Evolutionary conservation across 2,888 invertebrate species (phyloP), one percentile per base, ranked within the genome.

Genomic region (Habrosyne pyritoides): DNA sequence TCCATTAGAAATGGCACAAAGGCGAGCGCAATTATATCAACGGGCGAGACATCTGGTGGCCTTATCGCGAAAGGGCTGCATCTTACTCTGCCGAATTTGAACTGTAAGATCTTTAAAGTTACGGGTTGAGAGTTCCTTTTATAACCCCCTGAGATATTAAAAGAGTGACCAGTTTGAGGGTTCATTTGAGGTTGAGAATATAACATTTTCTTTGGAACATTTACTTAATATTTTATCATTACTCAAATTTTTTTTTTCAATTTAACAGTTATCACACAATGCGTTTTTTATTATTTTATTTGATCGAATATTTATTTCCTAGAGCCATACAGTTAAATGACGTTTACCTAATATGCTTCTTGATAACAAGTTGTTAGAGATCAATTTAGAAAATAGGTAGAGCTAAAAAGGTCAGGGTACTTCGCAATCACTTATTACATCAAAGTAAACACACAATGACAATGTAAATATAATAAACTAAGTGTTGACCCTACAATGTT

Each of bases 1-100:
- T 89, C 87, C 90, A 90, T 90, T 89, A 90, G 81, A 70, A 80
- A 77, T 73, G 83, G 81, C 78, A 91, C 91, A 90, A 91, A 91
- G 89, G 84, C 82, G 67, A 71, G 74, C 81, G 86, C 86, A 86
- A 91, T 91, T 90, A 89, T 84, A 89, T 84, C 84, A 77, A 70
- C 71, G 72, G 67, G 71, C 71, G 84, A 79, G 87, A 85, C 91
- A 91, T 91, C 91, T 91, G 91, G 81, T 72, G 78, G 79, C 73
- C 77, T 89, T 91, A 91, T 91, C 92, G 77, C 73, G 73, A 83
- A 86, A 85, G 86, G 88, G 86, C 79, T 87, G 89, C 88, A 90
- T 89, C 89, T 89, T 86, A 81, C 72, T 71, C 71, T 71, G 67
- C 66, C 74, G 68, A 59, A 61, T 66, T 61, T 66, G 60, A 60